Evolutionary conservation across 2,797 vertebrate genomes (phyloP).

Genomic region (Argya squamiceps): DNA sequence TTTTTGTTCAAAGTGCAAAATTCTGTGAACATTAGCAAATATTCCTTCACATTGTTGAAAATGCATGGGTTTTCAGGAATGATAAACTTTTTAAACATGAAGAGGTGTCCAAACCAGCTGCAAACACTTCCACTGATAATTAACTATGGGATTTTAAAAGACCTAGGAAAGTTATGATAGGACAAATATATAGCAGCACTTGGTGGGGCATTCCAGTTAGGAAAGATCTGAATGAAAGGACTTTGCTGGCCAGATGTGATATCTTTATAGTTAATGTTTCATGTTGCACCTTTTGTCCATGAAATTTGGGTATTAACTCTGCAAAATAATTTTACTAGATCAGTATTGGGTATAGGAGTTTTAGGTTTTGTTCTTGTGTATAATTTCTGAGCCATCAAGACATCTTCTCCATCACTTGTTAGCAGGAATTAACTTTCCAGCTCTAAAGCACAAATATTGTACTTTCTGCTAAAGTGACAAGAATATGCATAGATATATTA

Average conservation of each 20-base stretch:
- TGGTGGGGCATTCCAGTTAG: neutral
- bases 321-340: neutral
- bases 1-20: neutral
- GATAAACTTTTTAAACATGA: neutral
- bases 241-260: neutral
- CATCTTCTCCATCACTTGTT: neutral
- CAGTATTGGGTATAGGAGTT: neutral
- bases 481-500: neutral
- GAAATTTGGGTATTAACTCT: neutral
- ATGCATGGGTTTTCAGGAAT: neutral
- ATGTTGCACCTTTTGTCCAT: neutral
- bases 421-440: neutral
- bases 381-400: neutral
- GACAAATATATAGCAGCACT: neutral
- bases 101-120: neutral
- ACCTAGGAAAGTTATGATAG: neutral
- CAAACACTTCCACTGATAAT: neutral
- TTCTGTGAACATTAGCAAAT: neutral
- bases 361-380: neutral
- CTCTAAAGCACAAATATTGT: slow-evolving; percentile 3
- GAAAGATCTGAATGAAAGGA: neutral
- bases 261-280: neutral
- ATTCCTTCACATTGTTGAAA: neutral
- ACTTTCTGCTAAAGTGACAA: neutral
- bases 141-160: neutral